Percentiles rank a stretch among this genome's conserved stretches.
Conservation (phyloP, 2,113 vertebrate genomes). For the Vulpes vulpes region DNA sequence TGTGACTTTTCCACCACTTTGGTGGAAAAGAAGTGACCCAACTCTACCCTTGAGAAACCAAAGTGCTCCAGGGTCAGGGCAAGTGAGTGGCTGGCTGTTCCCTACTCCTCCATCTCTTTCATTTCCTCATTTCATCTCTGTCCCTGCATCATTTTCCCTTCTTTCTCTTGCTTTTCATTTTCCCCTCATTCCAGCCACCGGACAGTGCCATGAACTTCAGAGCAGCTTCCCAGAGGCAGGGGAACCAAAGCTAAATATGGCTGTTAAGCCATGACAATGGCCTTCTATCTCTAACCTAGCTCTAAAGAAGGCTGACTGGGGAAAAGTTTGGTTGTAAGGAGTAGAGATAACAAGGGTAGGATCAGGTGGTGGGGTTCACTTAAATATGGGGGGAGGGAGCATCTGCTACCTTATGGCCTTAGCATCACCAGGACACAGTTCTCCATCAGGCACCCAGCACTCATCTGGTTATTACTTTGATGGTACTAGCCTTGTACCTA, state of each 20-base stretch:
- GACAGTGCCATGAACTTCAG: background rate
- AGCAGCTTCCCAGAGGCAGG: background rate
- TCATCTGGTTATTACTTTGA: background rate
- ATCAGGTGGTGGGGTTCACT: too few species aligned
- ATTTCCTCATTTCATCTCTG: background rate
- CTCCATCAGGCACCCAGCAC: background rate
- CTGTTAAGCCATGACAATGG: background rate
- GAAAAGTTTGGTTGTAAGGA: background rate
- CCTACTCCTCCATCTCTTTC: background rate
- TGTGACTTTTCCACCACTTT: background rate
- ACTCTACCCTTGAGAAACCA: background rate
- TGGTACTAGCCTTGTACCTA: background rate
- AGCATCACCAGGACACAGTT: background rate
- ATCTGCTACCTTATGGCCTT: background rate
- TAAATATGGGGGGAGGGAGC: background rate
- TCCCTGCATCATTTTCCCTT: background rate
- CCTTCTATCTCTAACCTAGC: background rate
- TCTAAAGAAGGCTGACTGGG: background rate
- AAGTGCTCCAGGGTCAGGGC: background rate
- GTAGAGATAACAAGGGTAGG: background rate
- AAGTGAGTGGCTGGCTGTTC: too few species aligned
- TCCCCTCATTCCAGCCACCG: background rate
- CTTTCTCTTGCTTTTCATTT: background rate
- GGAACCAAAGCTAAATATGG: background rate
- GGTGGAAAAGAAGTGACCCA: background rate